Evolutionary conservation across 2,113 vertebrate species (phyloP).

Genomic region (Otolemur garnettii): DNA sequence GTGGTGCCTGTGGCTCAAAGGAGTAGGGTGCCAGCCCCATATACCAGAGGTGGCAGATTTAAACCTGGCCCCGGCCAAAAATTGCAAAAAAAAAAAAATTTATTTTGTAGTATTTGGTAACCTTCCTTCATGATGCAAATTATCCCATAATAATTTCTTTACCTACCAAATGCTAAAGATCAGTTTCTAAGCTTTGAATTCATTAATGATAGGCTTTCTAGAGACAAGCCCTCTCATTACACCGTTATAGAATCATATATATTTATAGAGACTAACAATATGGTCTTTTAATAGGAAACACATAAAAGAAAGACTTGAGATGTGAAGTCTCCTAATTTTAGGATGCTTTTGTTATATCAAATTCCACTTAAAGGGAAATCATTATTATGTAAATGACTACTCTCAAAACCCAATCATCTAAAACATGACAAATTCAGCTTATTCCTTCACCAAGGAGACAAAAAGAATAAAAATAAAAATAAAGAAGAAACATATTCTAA

Average conservation of each 20-base stretch:
- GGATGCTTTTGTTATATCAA: conserved; percentile 22
- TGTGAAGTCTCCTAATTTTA: conserved; percentile 29
- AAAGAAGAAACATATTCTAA: neutral
- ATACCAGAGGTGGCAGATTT: too few relatives aligned
- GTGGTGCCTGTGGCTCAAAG: too few relatives aligned
- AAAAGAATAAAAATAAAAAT: neutral
- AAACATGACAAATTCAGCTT: neutral
- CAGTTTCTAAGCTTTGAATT: conserved; percentile 58
- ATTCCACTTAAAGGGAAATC: conserved; percentile 36
- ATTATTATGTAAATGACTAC: conserved; percentile 44
- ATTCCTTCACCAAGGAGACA: neutral
- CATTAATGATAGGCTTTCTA: conserved; percentile 52
- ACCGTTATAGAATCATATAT: neutral
- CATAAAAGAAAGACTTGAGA: conserved; percentile 10
- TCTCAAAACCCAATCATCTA: neutral
- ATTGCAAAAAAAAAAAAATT: too few relatives aligned
- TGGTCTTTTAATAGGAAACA: conserved; percentile 11
- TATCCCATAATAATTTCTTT: conserved; percentile 48
- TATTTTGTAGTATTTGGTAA: conserved; percentile 38
- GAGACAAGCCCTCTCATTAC: neutral
- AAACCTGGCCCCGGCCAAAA: too few relatives aligned
- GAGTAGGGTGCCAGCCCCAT: too few relatives aligned
- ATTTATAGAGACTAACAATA: conserved; percentile 34
- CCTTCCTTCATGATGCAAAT: neutral
- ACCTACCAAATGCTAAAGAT: conserved; percentile 18